A percentile compares a stretch with the other conserved stretches of the same genome.
Conservation (phyloP, 2,797 vertebrate species). For the Brotula barbata region DNA sequence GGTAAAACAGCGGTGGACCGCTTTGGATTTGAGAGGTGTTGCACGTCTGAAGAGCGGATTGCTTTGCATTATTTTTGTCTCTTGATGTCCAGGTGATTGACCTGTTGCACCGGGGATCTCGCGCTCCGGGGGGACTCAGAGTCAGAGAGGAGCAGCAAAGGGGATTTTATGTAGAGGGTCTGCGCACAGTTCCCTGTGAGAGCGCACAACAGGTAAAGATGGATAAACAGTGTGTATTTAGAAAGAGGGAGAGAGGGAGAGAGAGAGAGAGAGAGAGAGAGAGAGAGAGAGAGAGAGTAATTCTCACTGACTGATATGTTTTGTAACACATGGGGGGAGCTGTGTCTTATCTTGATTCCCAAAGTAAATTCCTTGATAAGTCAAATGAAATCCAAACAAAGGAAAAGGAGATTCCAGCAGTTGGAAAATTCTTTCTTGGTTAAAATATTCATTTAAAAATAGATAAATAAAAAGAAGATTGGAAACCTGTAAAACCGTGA, state of each 20-base stretch:
- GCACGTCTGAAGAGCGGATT: background rate
- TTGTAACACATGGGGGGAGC: no score
- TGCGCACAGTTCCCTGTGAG: constrained; percentile 84
- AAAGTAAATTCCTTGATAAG: background rate
- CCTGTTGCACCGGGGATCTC: constrained; percentile 78
- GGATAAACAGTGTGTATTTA: background rate
- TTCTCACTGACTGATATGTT: no score
- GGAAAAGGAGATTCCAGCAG: no score
- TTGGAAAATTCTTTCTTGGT: no score
- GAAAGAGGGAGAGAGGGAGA: background rate
- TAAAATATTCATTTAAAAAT: no score
- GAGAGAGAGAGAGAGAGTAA: no score
- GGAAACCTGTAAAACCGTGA: background rate
- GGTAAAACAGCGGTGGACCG: constrained; percentile 66
- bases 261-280: background rate
- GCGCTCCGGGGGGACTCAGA: constrained; percentile 78
- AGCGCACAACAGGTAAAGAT: constrained; percentile 76
- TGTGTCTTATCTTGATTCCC: background rate
- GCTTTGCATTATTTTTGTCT: background rate
- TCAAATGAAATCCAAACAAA: background rate
- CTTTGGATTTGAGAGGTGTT: background rate
- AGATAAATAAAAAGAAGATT: no score
- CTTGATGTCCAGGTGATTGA: constrained; percentile 80
- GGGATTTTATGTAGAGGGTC: constrained; percentile 89
- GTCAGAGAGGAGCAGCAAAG: constrained; percentile 86